Percentiles rank a stretch among this genome's conserved stretches.
These are phyloP conservation scores for Ascaphus truei DNA, from an alignment of 2,113 vertebrate species.

Conservation along the genomic window DNA sequence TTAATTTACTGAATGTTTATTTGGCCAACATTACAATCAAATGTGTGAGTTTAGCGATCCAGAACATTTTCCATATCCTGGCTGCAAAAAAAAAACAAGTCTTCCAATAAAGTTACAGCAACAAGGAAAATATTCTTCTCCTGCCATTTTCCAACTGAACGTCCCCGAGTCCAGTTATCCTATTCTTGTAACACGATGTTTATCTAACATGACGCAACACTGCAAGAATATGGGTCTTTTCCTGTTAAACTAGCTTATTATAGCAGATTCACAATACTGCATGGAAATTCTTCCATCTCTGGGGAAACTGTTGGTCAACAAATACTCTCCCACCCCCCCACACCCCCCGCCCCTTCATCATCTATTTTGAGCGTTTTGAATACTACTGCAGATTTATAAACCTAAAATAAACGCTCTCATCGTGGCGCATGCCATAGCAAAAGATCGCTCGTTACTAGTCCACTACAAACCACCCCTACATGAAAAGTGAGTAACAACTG, in stretches of 20 bases:
- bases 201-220: constrained; percentile 20
- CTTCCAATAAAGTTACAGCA: neutral
- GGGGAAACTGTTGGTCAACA: too few relatives aligned
- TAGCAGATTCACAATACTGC: neutral
- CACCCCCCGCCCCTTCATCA: neutral
- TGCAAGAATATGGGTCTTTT: constrained; percentile 13
- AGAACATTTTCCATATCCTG: neutral
- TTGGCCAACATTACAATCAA: constrained; percentile 2
- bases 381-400: neutral
- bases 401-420: neutral
- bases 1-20: constrained; percentile 20
- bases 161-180: constrained; percentile 7
- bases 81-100: neutral
- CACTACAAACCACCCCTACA: neutral
- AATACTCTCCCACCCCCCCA: too few relatives aligned
- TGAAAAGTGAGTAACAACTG: neutral
- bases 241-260: neutral
- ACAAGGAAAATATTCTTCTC: neutral
- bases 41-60: neutral
- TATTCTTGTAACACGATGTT: neutral
- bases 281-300: neutral
- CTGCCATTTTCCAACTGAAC: neutral
- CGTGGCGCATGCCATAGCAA: neutral
- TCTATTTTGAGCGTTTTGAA: neutral
- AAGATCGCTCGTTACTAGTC: neutral